Evolutionary conservation across 1,140 invertebrate genomes (phyloP), one percentile per base, ranked within the genome.

Genomic region (Drosophila ogumai): DNA sequence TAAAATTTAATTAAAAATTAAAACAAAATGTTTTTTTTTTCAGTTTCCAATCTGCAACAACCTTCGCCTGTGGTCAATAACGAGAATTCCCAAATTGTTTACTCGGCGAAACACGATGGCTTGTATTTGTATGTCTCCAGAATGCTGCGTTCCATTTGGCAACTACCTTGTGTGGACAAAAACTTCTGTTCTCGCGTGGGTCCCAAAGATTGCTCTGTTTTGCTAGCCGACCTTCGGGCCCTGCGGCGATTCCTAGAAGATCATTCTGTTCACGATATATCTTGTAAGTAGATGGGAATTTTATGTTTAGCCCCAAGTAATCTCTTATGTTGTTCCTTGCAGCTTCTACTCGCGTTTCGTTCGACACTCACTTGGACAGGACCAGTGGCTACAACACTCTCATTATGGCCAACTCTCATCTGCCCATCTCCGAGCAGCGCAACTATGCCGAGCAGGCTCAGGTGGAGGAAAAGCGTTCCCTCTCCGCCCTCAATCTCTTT

Each of bases 41-140:
- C 56, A 79, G 86, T 81, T 67, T 47, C 55, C 25, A 86, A 82
- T n/a, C 56, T 61, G 7, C 87, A 91, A 34, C 91, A 91, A 22
- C 91, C 92, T 47, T 81, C 88, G 15, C 82, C 67, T 12, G 31
- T 68, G 15, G 25, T 59, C 5, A 31, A 13, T 8, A 79, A 64
- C 19, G 85, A 90, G 50, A 90, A 90, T 19, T 66, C 78, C 3
- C 9, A 61, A 12, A 57, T 91, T 17, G 71, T 86, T 13, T 93
- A 82, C 86, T 93, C 93, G 17, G 95, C 96, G 5, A 98, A 98
- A 93, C 98, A 99, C 90, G 97, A 98, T 92, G 98, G 97, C 1
- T 93, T 99, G 0, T 99, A 99, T 93, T 94, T 99, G 5, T 98
- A 97, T 87, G 94, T 99, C 9, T 95, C 96, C 28, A 94, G 98